Evolutionary conservation across 1,140 invertebrate species (phyloP).

Genomic region (Charaxes varanes): DNA sequence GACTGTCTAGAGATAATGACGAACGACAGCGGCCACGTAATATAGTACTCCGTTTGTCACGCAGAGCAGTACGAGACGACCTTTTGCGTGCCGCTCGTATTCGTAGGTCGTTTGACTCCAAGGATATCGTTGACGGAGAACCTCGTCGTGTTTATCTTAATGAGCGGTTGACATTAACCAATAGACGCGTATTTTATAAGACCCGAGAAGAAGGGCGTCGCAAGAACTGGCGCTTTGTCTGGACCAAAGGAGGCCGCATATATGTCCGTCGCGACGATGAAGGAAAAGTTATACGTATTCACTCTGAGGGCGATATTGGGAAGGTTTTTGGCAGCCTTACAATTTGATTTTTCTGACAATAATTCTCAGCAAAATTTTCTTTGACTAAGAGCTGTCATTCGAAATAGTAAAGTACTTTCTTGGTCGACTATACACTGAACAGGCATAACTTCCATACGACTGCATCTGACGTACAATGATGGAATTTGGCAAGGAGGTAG

Average conservation of each 20-base stretch:
- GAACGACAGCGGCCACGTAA: not conserved
- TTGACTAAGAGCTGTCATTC: too few relatives aligned
- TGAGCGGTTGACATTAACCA: constrained; percentile 8
- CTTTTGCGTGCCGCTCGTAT: not conserved
- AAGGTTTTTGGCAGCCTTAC: too few relatives aligned
- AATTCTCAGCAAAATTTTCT: too few relatives aligned
- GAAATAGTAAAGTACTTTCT: too few relatives aligned
- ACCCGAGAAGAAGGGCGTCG: constrained; percentile 4
- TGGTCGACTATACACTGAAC: too few relatives aligned
- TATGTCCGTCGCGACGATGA: constrained; percentile 7
- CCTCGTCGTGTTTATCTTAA: constrained; percentile 9
- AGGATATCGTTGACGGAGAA: not conserved
- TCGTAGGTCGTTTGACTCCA: too few relatives aligned
- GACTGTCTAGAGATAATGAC: not conserved
- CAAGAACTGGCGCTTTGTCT: constrained; percentile 7
- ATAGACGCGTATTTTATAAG: constrained; percentile 9
- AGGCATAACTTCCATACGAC: too few relatives aligned
- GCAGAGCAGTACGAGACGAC: not conserved
- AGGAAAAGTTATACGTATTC: too few relatives aligned
- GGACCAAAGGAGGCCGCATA: constrained; percentile 12
- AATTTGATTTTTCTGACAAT: too few relatives aligned
- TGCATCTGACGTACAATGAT: too few relatives aligned
- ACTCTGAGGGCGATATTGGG: too few relatives aligned
- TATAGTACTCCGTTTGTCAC: not conserved
- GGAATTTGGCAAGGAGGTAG: too few relatives aligned